A percentile compares a stretch with the other conserved stretches of the same genome.
phyloP scores from a whole-genome alignment of 1,140 invertebrate species.

The Charaxes varanes region DNA sequence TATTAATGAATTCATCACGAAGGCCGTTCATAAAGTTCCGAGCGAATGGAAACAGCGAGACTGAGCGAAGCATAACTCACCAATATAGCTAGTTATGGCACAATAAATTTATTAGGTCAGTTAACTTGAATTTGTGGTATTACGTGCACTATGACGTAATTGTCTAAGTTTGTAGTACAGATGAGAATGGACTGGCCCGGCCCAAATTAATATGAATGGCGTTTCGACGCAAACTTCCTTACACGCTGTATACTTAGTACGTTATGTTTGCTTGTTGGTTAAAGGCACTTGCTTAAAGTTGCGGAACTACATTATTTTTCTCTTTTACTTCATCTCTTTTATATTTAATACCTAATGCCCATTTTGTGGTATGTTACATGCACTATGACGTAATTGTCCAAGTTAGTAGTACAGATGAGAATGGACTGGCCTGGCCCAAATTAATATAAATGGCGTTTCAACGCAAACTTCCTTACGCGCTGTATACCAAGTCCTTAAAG shows the following conservation, averaged over 20 bases:
- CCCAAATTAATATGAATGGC: slow-evolving; percentile 28
- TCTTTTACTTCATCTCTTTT: too few relatives aligned
- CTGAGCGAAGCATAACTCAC: slow-evolving; percentile 41
- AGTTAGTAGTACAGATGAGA: slow-evolving; percentile 34
- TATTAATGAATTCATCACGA: background rate
- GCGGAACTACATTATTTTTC: too few relatives aligned
- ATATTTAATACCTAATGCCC: too few relatives aligned
- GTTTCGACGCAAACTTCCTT: slow-evolving; percentile 15
- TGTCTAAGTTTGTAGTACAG: slow-evolving; percentile 36
- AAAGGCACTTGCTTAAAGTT: too few relatives aligned
- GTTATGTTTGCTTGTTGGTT: slow-evolving; percentile 7
- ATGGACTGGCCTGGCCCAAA: slow-evolving; percentile 26
- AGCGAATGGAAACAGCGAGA: slow-evolving; percentile 34
- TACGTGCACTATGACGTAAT: slow-evolving; percentile 41
- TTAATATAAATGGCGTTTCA: slow-evolving; percentile 24
- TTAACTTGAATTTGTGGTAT: slow-evolving; percentile 60
- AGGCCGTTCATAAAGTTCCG: background rate
- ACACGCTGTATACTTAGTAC: slow-evolving; percentile 12
- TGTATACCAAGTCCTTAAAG: slow-evolving; percentile 2
- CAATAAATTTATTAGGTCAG: slow-evolving; percentile 68
- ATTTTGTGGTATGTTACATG: slow-evolving; percentile 50
- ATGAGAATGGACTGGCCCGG: slow-evolving; percentile 28
- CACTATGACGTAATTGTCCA: slow-evolving; percentile 41
- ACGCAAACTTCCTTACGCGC: slow-evolving; percentile 16
- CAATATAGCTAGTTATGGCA: slow-evolving; percentile 61